A percentile compares a stretch with the other conserved stretches of the same genome.
Conservation (phyloP, 2,888 invertebrate species). For the Vannuccia rotundouncinata region DNA sequence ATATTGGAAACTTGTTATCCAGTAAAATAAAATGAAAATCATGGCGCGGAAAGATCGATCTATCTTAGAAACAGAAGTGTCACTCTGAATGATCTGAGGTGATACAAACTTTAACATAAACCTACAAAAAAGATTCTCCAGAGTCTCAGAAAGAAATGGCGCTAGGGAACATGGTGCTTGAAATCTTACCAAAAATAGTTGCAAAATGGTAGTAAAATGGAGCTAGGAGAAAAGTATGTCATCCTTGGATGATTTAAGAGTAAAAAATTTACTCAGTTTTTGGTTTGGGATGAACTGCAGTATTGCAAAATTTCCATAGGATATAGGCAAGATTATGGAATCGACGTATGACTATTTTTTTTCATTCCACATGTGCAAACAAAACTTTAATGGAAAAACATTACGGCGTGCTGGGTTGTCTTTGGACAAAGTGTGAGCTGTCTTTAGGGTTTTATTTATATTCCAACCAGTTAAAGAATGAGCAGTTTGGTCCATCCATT, state of each 20-base stretch:
- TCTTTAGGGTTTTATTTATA: neutral
- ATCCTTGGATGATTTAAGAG: neutral
- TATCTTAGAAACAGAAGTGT: slow-evolving; percentile 17
- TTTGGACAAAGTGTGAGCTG: too few species aligned
- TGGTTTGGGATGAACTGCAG: neutral
- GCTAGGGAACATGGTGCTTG: too few species aligned
- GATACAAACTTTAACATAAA: slow-evolving; percentile 20
- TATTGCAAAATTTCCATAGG: neutral
- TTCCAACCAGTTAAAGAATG: neutral
- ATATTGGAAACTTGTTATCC: too few species aligned
- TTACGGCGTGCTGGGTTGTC: neutral
- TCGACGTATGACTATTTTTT: neutral
- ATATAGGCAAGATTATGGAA: neutral
- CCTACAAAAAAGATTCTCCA: slow-evolving; percentile 10
- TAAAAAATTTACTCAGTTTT: neutral
- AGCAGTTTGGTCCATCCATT: neutral
- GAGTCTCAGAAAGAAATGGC: slow-evolving; percentile 10
- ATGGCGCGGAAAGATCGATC: neutral
- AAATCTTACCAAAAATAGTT: slow-evolving; percentile 7
- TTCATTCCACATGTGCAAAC: neutral
- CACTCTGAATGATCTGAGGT: slow-evolving; percentile 2
- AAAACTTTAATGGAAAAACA: neutral
- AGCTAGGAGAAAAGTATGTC: neutral
- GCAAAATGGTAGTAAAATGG: neutral
- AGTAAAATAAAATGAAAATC: too few species aligned